Evolutionary conservation across 2,113 vertebrate species (phyloP).

Genomic region (Nipponia nippon): DNA sequence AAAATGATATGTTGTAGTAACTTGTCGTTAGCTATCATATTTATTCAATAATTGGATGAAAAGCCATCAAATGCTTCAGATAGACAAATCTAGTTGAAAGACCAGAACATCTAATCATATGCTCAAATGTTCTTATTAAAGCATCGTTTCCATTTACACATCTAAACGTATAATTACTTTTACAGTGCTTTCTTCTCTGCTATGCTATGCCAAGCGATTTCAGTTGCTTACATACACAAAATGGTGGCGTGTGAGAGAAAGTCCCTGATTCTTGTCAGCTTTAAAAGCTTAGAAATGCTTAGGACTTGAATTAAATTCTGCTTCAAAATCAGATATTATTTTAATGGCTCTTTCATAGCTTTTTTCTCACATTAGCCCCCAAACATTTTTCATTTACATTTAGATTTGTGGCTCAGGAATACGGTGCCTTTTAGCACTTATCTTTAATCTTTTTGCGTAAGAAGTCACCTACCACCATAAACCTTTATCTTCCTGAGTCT

Average conservation of each 20-base stretch:
- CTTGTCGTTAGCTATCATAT: conserved; percentile 15
- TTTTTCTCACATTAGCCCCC: background rate
- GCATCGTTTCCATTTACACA: conserved; percentile 29
- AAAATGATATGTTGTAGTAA: conserved; percentile 43
- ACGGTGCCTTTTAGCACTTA: background rate
- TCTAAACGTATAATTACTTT: conserved; percentile 53
- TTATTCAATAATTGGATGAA: conserved; percentile 29
- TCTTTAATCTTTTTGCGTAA: conserved; percentile 4
- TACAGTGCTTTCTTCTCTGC: conserved; percentile 12
- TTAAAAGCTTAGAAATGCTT: conserved; percentile 11
- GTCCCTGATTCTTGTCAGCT: conserved; percentile 2
- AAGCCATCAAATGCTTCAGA: conserved; percentile 12
- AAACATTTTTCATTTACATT: conserved; percentile 17
- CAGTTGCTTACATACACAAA: background rate
- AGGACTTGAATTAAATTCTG: background rate
- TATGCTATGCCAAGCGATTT: background rate
- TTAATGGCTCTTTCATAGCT: background rate
- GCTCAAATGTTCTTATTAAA: conserved; percentile 49
- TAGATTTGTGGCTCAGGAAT: background rate
- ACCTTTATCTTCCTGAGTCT: background rate
- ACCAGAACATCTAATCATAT: conserved; percentile 26
- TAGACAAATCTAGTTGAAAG: conserved; percentile 9
- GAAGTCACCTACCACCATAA: conserved; percentile 29
- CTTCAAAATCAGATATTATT: conserved; percentile 22
- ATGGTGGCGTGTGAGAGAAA: background rate